These are phyloP conservation scores for Epinephelus cyanopodus DNA, from an alignment of 2,113 vertebrate species.

Conservation along the genomic window DNA sequence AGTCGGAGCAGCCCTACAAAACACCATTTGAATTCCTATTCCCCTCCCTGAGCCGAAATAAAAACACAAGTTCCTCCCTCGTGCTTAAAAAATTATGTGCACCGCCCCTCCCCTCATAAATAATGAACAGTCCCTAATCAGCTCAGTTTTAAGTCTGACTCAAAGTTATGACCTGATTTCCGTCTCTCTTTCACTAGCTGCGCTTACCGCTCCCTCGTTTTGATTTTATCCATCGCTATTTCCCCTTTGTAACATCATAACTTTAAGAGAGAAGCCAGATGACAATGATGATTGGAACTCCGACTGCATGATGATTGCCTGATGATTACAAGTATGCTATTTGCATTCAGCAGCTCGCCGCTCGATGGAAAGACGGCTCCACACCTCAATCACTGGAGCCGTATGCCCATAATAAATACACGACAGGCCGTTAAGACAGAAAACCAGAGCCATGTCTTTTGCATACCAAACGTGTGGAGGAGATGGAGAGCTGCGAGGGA, in stretches of 20 bases:
- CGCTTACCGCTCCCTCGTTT: background rate
- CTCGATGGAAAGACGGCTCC: slow-evolving; percentile 33
- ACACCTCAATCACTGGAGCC: slow-evolving; percentile 53
- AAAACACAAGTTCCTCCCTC: too few relatives aligned
- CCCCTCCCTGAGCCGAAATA: too few relatives aligned
- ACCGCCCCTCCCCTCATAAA: too few relatives aligned
- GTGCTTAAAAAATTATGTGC: too few relatives aligned
- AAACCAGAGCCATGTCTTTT: slow-evolving; percentile 31
- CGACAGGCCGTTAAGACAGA: slow-evolving; percentile 45
- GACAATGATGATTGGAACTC: slow-evolving; percentile 48
- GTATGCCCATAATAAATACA: slow-evolving; percentile 54
- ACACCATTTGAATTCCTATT: too few relatives aligned
- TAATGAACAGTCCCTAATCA: slow-evolving; percentile 25
- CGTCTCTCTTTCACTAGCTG: background rate
- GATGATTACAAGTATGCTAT: slow-evolving; percentile 50
- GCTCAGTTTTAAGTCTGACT: background rate
- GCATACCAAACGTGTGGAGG: slow-evolving; percentile 61
- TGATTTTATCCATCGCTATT: background rate
- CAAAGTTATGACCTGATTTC: background rate
- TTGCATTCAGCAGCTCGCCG: slow-evolving; percentile 53
- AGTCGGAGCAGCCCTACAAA: too few relatives aligned
- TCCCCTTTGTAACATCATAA: background rate
- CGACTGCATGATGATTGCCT: slow-evolving; percentile 38
- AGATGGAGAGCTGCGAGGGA: slow-evolving; percentile 33
- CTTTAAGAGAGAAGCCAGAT: slow-evolving; percentile 24